Base-by-base conservation (phyloP, 2,888 invertebrate genomes). In the Globia sparganii region DNA sequence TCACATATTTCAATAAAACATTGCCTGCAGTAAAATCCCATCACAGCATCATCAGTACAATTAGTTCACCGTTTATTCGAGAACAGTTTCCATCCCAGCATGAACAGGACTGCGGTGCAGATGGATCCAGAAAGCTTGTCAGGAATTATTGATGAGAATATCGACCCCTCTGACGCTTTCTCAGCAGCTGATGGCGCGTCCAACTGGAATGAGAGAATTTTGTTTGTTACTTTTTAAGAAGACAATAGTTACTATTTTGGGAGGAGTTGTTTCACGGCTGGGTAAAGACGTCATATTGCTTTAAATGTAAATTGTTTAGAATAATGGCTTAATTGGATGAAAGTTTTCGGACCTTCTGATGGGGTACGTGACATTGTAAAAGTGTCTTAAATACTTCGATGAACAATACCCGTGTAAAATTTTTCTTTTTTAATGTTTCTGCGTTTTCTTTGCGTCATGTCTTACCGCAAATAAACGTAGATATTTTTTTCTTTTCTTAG, bases 51-150 rank as follows among this genome's bases (percentile, higher is more conserved):
- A 40, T 43, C 31, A 69, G 25, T 71, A 81, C 65, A 80, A 78
- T 40, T 4, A 61, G 83, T 96, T 97, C 97, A 97, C 94, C 97
- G 97, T 83, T 97, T 88, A 68, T 85, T 97, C 8, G 95, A 93
- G 83, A 97, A 96, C 65, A 97, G 92, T 88, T 97, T 97, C 97
- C 97, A 97, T 21, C 97, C 97, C 6, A 97, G 95, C 92, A 97
- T 95, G 90, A 97, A 97, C 74, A 97, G 95, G 46, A 97, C 97
- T 8, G 97, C 97, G 5, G 97, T 97, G 94, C 97, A 97, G 73
- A 97, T 95, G 3, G 97, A 97, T 1, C 97, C 97, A 5, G 97
- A 96, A 28, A 97, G 91, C 84, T 97, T 97, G 86, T 97, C 96
- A 62, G 97, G 97, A 65, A 97, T 95, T 65, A 97, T 96, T 75